Base-by-base conservation (phyloP, 2,113 vertebrate species). In the Lagopus leucura region DNA sequence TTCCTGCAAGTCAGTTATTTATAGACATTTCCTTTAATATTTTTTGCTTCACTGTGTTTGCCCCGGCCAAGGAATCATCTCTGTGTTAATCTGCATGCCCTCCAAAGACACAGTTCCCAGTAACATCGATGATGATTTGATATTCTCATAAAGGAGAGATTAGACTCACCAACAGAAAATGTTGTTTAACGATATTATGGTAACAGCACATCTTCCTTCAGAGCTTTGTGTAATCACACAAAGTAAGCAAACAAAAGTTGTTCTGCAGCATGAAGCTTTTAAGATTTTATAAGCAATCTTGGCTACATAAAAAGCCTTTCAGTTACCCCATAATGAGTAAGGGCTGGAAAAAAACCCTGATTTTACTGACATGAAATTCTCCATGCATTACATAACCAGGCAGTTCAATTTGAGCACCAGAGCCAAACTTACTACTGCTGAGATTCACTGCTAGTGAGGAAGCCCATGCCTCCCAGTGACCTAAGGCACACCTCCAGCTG, bases 211-310 rank as follows among this genome's bases (percentile, higher is more conserved):
- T 92, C 88, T 45, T 96, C 75, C 91, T 81, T 82, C 87, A 88
- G 89, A 89, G 72, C 60, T 86, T 13, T 86, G 72, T 82, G 69
- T 65, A 94, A 96, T 92, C 88, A 75, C 42, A 57, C 38, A 67
- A 67, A 89, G 79, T 60, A 91, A 94, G 79, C 88, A 93, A 88
- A 89, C 64, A 81, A 82, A 96, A 94, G 86, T 81, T 65, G 42
- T 74, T 81, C 75, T 83, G 81, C 71, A 43, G 86, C 1, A 18
- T 88, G 72, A 63, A 88, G 72, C 0, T 0, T 89, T 95, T 91
- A 93, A 95, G 88, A 86, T 92, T 95, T 89, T 72, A 94, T 88
- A 65, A 89, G 64, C 72, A 78, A 86, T 83, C 7, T 67, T 7
- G 10, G 42, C 15, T 3, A 15, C 24, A 42, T 27, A 34, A 54